A percentile compares a stretch with the other conserved stretches of the same genome.
phyloP scores from a whole-genome alignment of 2,888 invertebrate species.

The Lasioglossum malachurum region DNA sequence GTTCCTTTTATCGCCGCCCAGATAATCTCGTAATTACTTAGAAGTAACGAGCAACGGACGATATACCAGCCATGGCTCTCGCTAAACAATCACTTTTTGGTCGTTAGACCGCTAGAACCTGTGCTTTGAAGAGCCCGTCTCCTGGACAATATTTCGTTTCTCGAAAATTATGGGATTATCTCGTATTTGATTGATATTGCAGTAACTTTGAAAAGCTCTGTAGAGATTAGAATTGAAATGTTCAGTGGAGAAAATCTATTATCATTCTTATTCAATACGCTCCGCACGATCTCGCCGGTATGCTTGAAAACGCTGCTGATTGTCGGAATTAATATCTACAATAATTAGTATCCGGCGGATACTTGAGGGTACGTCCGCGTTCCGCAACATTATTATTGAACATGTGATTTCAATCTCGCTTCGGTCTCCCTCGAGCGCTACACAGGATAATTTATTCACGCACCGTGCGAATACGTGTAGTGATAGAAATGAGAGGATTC shows the following conservation, averaged over 20 bases:
- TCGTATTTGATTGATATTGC: no score
- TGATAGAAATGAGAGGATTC: not conserved
- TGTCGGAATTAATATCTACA: not conserved
- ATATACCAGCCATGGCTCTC: not conserved
- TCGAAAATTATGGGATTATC: no score
- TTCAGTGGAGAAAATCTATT: not conserved
- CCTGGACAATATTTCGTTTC: no score
- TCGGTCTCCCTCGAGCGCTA: not conserved
- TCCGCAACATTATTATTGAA: conserved; percentile 1
- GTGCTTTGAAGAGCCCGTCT: no score
- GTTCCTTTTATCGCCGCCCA: conserved; percentile 32
- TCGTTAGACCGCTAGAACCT: not conserved
- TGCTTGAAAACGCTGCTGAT: not conserved
- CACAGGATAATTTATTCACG: not conserved
- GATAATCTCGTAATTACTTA: conserved; percentile 56
- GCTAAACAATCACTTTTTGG: not conserved
- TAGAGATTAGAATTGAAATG: not conserved
- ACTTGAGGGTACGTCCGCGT: not conserved
- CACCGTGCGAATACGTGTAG: not conserved
- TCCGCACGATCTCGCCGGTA: not conserved
- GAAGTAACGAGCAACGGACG: conserved; percentile 14
- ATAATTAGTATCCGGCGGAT: not conserved
- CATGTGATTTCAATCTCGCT: not conserved
- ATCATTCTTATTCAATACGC: no score
- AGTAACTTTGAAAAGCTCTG: not conserved